Evolutionary conservation across 1,140 invertebrate species (phyloP).

Genomic region (Charaxes varanes): DNA sequence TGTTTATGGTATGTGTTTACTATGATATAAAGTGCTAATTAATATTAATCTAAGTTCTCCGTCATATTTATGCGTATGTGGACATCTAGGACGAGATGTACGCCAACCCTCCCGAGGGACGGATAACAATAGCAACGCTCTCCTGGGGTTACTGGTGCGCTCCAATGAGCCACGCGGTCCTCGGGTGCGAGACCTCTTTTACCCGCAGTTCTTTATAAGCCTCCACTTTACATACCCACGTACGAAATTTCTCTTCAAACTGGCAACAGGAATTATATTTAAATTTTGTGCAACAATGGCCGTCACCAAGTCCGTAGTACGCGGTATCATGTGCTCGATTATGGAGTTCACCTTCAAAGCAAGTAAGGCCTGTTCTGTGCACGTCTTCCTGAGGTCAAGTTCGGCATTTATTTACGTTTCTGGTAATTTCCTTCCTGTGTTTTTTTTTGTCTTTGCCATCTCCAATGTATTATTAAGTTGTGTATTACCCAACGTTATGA

Average conservation of each 20-base stretch:
- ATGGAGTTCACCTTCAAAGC: slow-evolving; percentile 71
- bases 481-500: background rate
- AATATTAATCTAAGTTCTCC: slow-evolving; percentile 1
- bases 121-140: slow-evolving; percentile 63
- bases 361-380: slow-evolving; percentile 48
- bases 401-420: slow-evolving; percentile 19
- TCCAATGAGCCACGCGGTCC: slow-evolving; percentile 53
- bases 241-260: slow-evolving; percentile 14
- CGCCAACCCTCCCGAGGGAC: slow-evolving; percentile 50
- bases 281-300: slow-evolving; percentile 40
- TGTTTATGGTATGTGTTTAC: too few species aligned
- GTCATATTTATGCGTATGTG: slow-evolving; percentile 44
- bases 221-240: slow-evolving; percentile 28
- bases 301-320: slow-evolving; percentile 57
- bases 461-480: background rate
- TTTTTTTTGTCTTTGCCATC: background rate
- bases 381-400: slow-evolving; percentile 21
- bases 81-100: slow-evolving; percentile 52
- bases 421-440: slow-evolving; percentile 21
- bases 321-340: slow-evolving; percentile 64
- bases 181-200: slow-evolving; percentile 35
- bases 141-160: slow-evolving; percentile 57
- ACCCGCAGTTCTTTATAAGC: slow-evolving; percentile 32
- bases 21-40: too few species aligned
- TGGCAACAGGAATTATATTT: slow-evolving; percentile 18